phyloP scores from a whole-genome alignment of 2,888 invertebrate genomes.

The Caenorhabditis auriculariae region DNA sequence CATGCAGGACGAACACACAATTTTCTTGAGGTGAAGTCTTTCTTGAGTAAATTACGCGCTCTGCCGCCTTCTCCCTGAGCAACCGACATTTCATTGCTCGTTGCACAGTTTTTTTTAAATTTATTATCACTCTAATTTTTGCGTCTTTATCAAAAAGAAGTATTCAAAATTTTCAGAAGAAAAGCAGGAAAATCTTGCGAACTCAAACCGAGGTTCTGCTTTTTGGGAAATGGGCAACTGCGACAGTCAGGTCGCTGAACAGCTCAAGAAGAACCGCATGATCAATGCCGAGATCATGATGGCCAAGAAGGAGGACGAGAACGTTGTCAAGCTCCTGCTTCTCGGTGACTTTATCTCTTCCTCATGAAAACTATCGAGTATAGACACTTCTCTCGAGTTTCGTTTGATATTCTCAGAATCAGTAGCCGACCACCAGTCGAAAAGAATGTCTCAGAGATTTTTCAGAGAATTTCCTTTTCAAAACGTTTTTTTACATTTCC shows the following conservation, averaged over 20 bases:
- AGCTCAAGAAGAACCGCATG: constrained; percentile 24
- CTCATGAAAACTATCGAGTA: neutral
- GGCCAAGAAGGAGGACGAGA: constrained; percentile 46
- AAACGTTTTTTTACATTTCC: neutral
- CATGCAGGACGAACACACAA: too few relatives aligned
- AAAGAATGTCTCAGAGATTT: neutral
- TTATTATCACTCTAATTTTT: too few relatives aligned
- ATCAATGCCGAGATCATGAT: constrained; percentile 51
- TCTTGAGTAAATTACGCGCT: too few relatives aligned
- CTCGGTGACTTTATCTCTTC: constrained; percentile 40
- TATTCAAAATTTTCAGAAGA: too few relatives aligned
- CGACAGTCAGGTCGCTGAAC: constrained; percentile 36
- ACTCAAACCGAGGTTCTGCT: too few relatives aligned
- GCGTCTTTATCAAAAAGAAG: too few relatives aligned
- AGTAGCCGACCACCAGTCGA: neutral
- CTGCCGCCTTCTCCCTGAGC: too few relatives aligned
- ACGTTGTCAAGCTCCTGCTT: constrained; percentile 53
- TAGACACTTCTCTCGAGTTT: too few relatives aligned
- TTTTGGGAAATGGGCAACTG: constrained; percentile 52
- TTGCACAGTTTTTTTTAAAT: too few relatives aligned
- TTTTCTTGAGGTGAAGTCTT: too few relatives aligned
- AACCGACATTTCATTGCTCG: too few relatives aligned
- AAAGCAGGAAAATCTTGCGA: too few relatives aligned
- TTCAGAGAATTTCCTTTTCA: neutral
- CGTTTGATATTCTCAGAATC: neutral